phyloP scores from a whole-genome alignment of 2,113 vertebrate genomes.

The Myiopsitta monachus region DNA sequence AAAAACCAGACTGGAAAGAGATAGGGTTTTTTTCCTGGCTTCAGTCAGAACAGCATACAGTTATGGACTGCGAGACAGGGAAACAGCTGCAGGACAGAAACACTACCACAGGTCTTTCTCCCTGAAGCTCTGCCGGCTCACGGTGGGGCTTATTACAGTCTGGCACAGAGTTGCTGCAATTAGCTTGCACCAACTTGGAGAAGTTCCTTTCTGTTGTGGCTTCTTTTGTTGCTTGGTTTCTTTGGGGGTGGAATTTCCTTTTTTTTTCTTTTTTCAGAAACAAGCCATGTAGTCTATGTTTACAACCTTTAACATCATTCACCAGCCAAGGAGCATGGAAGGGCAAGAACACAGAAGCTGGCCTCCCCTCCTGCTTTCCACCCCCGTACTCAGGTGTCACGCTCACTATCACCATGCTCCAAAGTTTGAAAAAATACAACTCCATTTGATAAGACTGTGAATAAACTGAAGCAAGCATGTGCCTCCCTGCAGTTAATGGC shows the following conservation, averaged over 20 bases:
- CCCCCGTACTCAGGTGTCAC: not conserved
- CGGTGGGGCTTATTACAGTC: not conserved
- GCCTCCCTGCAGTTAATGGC: not conserved
- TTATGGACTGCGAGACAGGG: not conserved
- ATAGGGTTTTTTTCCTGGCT: not conserved
- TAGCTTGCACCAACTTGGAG: not conserved
- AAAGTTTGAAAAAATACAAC: not conserved
- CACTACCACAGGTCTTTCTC: not conserved
- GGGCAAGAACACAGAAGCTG: not conserved
- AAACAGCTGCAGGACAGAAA: not conserved
- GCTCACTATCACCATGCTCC: accelerated
- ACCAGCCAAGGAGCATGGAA: not conserved
- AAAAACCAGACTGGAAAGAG: not conserved
- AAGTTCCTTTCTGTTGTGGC: not conserved
- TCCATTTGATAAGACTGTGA: not conserved
- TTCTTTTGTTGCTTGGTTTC: not conserved
- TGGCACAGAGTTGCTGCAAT: not conserved
- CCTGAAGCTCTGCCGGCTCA: accelerated
- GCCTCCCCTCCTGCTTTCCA: not conserved
- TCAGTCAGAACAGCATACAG: not conserved
- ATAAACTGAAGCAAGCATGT: not conserved
- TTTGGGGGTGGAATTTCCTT: not conserved
- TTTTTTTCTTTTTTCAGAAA: not conserved
- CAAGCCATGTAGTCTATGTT: not conserved
- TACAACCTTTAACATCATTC: not conserved